Base-by-base conservation (phyloP, 2,113 vertebrate genomes). In the Gasterosteus aculeatus region DNA sequence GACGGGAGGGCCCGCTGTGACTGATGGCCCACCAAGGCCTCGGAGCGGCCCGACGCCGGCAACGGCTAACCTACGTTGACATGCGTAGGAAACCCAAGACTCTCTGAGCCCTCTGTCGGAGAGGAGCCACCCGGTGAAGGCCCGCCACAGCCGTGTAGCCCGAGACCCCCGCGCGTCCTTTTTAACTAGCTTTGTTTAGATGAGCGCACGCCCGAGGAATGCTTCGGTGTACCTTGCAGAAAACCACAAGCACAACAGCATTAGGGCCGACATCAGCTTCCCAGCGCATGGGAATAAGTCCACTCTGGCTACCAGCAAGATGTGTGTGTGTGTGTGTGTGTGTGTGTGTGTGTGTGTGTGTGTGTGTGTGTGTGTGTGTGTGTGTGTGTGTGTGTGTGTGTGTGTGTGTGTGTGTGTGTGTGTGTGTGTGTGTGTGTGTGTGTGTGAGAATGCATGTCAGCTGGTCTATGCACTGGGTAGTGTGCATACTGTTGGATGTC, bases 171-270 rank as follows among this genome's bases (percentile, higher is more conserved):
- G 76, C 7, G 88, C 39, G 85, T 86, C 87, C 80, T 92, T 85
- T 93, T 92, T 88, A 93, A 92, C 89, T 92, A 90, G 85, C 89
- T 84, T 69, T 94, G 93, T 94, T 95, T 95, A 94, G 87, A 94
- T 94, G 93, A 94, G 91, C 89, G 78, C 90, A 94, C 79, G 39
- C 72, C 29, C 7, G 72, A 93, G 89, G 93, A 94, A 95, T 95
- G 91, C 92, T 84, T 72, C 78, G 84, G 87, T 91, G 81, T 91
- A 88, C 83, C 90, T 91, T 78, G 87, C 78, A 87, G 69, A 89
- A 26, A 91, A 91, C 91, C 91, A 47, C 90, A 92, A 88, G 88
- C 84, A 92, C 91, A 91, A 92, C 89, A 90, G 87, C 84, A 87
- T 89, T 84, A 87, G 35, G 67, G 81, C 72, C 72, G 51, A 91